phyloP scores from a whole-genome alignment of 2,797 vertebrate genomes.

The Tapera naevia region DNA sequence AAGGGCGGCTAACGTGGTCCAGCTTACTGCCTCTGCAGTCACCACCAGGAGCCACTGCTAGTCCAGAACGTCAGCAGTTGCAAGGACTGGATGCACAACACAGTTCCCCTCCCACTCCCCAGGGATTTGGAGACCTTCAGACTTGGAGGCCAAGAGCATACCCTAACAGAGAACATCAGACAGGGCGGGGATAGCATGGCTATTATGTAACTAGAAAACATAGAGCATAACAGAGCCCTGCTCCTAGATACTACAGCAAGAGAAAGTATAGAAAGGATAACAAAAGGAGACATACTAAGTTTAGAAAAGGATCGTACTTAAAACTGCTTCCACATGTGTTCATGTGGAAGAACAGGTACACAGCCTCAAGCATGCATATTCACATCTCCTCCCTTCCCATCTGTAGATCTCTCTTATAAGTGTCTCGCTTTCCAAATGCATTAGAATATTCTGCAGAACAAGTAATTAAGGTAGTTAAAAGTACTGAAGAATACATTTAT shows the following conservation, averaged over 20 bases:
- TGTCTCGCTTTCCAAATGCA: neutral
- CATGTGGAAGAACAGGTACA: neutral
- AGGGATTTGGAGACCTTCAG: neutral
- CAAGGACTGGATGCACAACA: neutral
- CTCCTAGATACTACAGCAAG: neutral
- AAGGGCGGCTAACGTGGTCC: neutral
- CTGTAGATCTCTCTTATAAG: neutral
- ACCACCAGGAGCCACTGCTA: neutral
- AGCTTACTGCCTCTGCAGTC: neutral
- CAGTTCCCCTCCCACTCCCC: neutral
- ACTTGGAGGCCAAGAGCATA: neutral
- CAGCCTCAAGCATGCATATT: neutral
- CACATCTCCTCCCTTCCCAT: neutral
- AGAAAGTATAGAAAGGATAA: neutral
- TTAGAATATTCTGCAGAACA: neutral
- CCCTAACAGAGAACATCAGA: neutral
- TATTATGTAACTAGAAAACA: neutral
- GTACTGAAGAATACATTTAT: neutral
- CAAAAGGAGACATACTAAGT: neutral
- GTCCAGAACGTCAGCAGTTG: neutral
- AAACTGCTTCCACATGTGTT: neutral
- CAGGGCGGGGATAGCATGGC: neutral
- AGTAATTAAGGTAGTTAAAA: neutral
- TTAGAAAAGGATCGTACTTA: neutral
- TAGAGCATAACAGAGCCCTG: neutral